A percentile compares a stretch with the other conserved stretches of the same genome.
These are phyloP conservation scores for Zelleria hepariella DNA, from an alignment of 2,888 invertebrate species.

Conservation along the genomic window DNA sequence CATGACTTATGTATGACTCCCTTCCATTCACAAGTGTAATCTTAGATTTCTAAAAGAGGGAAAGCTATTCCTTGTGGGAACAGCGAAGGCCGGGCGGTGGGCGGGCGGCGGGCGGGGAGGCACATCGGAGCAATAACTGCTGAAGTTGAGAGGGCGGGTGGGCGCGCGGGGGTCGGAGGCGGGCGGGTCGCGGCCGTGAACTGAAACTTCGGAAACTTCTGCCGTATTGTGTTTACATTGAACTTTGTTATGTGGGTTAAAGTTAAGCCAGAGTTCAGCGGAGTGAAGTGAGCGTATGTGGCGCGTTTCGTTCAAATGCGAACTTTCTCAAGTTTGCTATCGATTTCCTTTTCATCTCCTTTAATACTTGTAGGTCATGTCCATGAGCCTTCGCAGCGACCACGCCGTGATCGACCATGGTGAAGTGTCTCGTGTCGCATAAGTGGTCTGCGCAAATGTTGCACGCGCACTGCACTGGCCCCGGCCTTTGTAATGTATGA, in stretches of 20 bases:
- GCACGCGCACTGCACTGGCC: too few species aligned
- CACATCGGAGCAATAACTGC: constrained; percentile 13
- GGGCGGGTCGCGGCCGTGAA: constrained; percentile 51
- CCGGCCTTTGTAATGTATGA: too few species aligned
- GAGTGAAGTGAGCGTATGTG: constrained; percentile 46
- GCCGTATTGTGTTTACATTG: constrained; percentile 72
- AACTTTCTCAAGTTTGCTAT: constrained; percentile 55
- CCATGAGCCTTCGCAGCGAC: not conserved
- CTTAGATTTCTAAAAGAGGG: too few species aligned
- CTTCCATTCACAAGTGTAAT: too few species aligned
- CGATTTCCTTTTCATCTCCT: constrained; percentile 49
- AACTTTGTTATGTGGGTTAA: constrained; percentile 73
- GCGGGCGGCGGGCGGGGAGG: not conserved
- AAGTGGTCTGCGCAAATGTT: too few species aligned
- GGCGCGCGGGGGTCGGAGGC: constrained; percentile 17
- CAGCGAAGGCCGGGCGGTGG: not conserved
- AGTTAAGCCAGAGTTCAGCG: constrained; percentile 69
- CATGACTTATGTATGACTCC: too few species aligned
- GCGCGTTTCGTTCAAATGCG: constrained; percentile 58
- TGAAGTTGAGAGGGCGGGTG: constrained; percentile 12
- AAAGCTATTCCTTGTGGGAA: too few species aligned
- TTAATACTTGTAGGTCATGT: not conserved
- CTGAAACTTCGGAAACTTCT: constrained; percentile 66
- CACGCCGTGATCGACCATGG: not conserved
- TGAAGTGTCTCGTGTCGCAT: too few species aligned